Conservation (phyloP, 2,797 vertebrate species). For the Linurgus olivaceus region DNA sequence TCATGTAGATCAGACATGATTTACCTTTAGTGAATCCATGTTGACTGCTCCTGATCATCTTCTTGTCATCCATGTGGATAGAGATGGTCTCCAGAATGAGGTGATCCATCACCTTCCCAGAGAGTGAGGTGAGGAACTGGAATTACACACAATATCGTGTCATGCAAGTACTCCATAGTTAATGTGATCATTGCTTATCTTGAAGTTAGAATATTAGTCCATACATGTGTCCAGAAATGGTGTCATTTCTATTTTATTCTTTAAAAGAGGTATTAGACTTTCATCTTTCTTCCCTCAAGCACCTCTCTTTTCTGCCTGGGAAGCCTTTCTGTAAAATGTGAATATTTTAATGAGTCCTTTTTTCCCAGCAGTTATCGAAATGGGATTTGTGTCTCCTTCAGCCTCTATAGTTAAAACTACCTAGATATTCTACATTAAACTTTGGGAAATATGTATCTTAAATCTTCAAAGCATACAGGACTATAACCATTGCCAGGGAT, state of each 20-base stretch:
- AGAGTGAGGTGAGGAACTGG: neutral
- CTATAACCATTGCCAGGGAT: neutral
- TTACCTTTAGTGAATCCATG: neutral
- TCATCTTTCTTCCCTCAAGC: neutral
- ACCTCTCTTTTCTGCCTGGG: fast-evolving
- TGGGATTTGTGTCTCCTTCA: neutral
- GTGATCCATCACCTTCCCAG: neutral
- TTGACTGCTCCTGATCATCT: neutral
- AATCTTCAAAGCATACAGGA: neutral
- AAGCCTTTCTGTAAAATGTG: neutral
- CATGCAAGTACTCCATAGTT: neutral
- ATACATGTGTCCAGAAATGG: neutral
- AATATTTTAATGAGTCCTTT: neutral
- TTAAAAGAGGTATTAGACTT: neutral
- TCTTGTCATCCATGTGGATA: neutral
- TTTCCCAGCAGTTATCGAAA: neutral
- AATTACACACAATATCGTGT: neutral
- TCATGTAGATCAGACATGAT: no score
- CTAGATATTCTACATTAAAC: neutral
- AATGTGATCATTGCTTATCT: neutral
- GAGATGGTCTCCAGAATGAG: neutral
- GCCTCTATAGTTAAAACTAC: neutral
- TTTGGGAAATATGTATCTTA: neutral
- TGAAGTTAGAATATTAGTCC: neutral
- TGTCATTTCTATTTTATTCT: neutral